phyloP scores from a whole-genome alignment of 2,888 invertebrate species.

The Campoplex capitator region DNA sequence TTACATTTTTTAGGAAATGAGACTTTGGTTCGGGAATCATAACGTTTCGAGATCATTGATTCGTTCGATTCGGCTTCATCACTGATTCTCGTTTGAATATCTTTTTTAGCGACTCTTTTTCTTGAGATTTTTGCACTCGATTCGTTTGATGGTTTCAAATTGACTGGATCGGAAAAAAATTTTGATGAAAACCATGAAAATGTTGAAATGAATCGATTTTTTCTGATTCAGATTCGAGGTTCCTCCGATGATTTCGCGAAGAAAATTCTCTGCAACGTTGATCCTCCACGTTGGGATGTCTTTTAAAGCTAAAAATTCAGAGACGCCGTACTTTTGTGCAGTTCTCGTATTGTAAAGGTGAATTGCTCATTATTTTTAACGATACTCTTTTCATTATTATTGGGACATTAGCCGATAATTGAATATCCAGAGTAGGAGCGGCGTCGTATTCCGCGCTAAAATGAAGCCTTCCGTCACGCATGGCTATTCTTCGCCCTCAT shows the following conservation, averaged over 20 bases:
- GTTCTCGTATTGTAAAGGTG: background rate
- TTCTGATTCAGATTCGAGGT: background rate
- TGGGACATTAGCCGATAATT: constrained; percentile 1
- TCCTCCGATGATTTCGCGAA: background rate
- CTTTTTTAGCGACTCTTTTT: background rate
- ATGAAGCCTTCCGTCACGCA: constrained; percentile 23
- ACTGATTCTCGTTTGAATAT: background rate
- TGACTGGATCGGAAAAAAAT: background rate
- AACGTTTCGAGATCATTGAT: background rate
- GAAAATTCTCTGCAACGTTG: background rate
- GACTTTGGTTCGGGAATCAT: background rate
- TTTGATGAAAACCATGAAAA: background rate
- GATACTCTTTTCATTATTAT: constrained; percentile 3
- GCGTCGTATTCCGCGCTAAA: background rate
- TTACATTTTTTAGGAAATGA: background rate
- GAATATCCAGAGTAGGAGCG: background rate
- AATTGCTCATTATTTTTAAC: constrained; percentile 31
- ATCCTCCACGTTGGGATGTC: background rate
- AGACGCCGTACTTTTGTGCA: background rate
- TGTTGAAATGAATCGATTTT: background rate
- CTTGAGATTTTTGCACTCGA: background rate
- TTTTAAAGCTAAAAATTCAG: background rate
- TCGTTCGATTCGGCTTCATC: background rate
- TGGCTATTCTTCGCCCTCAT: constrained; percentile 30
- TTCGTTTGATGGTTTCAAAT: background rate